These are phyloP conservation scores for Ceyx melanurus DNA, from an alignment of 2,113 vertebrate species.

Conservation along the genomic window DNA sequence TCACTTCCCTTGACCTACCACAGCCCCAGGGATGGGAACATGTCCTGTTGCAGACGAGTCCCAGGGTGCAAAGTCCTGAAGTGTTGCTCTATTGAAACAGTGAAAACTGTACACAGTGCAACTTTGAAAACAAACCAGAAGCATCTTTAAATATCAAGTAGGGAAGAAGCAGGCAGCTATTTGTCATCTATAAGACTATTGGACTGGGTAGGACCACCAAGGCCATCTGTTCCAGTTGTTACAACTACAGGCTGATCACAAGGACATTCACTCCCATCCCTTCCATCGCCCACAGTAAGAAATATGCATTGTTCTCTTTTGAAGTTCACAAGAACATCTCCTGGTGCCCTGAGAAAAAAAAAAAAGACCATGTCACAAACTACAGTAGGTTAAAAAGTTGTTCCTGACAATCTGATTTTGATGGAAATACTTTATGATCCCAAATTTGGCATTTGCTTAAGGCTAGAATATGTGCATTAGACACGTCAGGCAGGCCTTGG, in stretches of 20 bases:
- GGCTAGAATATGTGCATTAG: not conserved
- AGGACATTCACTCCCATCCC: not conserved
- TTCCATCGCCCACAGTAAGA: not conserved
- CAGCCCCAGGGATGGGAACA: not conserved
- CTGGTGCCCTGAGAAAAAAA: not conserved
- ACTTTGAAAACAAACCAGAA: not conserved
- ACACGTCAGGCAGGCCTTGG: not conserved
- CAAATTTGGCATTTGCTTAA: not conserved
- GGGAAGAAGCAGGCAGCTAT: not conserved
- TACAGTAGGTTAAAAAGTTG: not conserved
- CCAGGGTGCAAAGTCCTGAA: not conserved
- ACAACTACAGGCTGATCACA: not conserved
- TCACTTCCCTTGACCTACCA: not conserved
- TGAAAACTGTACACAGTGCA: not conserved
- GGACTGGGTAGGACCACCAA: not conserved
- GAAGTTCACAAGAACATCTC: not conserved
- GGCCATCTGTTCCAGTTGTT: not conserved
- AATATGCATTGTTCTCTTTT: not conserved
- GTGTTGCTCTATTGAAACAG: not conserved
- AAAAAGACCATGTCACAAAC: accelerated
- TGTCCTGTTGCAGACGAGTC: not conserved
- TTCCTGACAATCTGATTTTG: not conserved
- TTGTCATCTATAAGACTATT: not conserved
- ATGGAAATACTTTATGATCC: not conserved
- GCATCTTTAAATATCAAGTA: not conserved